phyloP scores from a whole-genome alignment of 2,888 invertebrate species.

The Calephelis perditalis region DNA sequence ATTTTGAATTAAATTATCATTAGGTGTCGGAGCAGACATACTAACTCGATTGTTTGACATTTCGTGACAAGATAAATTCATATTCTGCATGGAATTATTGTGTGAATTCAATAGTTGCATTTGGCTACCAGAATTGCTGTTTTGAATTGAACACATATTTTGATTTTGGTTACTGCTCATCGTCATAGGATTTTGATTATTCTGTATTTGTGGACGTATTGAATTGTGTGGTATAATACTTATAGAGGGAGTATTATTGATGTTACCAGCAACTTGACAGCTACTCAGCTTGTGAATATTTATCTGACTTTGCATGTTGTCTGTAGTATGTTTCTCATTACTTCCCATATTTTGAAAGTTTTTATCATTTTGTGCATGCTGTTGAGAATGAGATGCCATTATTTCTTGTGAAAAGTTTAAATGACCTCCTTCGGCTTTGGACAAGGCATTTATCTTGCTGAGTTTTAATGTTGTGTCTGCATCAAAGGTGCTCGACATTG shows the following conservation, averaged over 20 bases:
- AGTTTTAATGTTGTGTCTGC: constrained; percentile 67
- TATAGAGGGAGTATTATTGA: constrained; percentile 55
- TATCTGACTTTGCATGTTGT: constrained; percentile 53
- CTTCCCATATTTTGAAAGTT: constrained; percentile 63
- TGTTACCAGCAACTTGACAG: constrained; percentile 61
- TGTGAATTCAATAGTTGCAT: constrained; percentile 62
- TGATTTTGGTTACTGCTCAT: constrained; percentile 60
- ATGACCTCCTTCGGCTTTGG: constrained; percentile 68
- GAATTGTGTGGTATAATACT: constrained; percentile 66
- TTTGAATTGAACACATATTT: constrained; percentile 57
- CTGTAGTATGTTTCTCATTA: constrained; percentile 55
- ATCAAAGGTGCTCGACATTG: constrained; percentile 63
- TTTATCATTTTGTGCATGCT: constrained; percentile 64
- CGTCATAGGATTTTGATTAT: constrained; percentile 56
- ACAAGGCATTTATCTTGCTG: constrained; percentile 68
- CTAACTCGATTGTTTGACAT: constrained; percentile 55
- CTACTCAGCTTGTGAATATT: constrained; percentile 66
- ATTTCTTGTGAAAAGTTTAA: constrained; percentile 71
- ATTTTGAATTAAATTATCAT: constrained; percentile 48
- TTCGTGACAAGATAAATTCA: constrained; percentile 67
- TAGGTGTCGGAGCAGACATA: constrained; percentile 50
- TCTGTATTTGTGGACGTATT: constrained; percentile 58
- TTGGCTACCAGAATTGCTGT: constrained; percentile 54
- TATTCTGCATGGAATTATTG: constrained; percentile 61
- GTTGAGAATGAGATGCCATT: constrained; percentile 69